These are phyloP conservation scores for Calidris pygmaea DNA, from an alignment of 2,113 vertebrate genomes.

Conservation along the genomic window DNA sequence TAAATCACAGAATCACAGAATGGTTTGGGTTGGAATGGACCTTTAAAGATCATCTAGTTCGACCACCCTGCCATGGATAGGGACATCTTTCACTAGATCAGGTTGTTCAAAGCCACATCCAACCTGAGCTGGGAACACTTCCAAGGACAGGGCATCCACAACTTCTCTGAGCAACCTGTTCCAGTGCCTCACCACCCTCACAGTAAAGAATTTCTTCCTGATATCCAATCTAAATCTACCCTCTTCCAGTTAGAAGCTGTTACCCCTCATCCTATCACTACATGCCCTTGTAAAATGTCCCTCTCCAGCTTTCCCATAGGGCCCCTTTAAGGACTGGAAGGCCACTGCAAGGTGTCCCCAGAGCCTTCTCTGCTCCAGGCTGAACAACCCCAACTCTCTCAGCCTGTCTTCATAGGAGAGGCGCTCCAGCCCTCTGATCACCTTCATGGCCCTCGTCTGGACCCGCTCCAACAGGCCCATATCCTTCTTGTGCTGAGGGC, in stretches of 20 bases:
- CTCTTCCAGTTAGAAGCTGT: background rate
- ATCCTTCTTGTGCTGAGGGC: background rate
- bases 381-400: background rate
- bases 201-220: background rate
- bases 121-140: background rate
- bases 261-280: background rate
- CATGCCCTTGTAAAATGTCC: background rate
- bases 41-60: background rate
- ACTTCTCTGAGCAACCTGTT: background rate
- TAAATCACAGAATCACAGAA: background rate
- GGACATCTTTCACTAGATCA: background rate
- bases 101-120: background rate
- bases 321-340: background rate
- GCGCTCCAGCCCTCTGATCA: background rate
- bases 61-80: background rate
- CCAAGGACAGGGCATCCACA: background rate
- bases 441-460: background rate
- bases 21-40: background rate
- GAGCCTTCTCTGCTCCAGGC: background rate
- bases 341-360: background rate
- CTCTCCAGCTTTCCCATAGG: background rate
- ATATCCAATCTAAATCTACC: background rate
- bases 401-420: background rate
- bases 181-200: background rate
- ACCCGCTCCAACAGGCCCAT: background rate